Evolutionary conservation across 2,113 vertebrate species (phyloP), one percentile per base, ranked within the genome.

Genomic region (Salvelinus sp.): DNA sequence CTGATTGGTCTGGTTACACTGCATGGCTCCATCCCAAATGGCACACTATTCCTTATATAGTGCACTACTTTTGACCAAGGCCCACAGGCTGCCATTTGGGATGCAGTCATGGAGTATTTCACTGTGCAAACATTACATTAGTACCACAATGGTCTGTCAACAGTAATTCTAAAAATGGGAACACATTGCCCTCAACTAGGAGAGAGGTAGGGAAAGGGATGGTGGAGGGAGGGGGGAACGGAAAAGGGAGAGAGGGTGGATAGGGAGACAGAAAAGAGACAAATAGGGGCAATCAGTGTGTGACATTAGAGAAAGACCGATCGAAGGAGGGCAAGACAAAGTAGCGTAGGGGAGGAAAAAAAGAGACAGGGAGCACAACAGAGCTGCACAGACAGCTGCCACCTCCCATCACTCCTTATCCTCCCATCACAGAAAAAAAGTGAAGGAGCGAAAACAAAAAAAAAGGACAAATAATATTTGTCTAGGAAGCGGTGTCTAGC

Each of bases 381-480:
- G 76, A 81, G 62, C 9, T 44, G 38, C 38, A 28, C 67, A 79
- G 80, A 22, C 14, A 58, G 57, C 25, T 22, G 67, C 3, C 12
- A 23, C 2, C 16, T 54, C 16, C 16, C 50, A 54, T 54, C 50
- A 4, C 50, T 50, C 2, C 48, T 54, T 18, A 54, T 54, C 50
- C 12, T 54, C 16, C 16, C 12, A 54, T 14, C 4, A 54, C 50
- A 14, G 50, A 4, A 54, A 18, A 38, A 54, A 9, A 54, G 6
- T 3, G 13, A 71, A 14, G 5, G 14, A 23, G 12, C 1, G 5
- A 71, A n/a, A 72, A 6, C 33, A 60, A 72, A 75, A 78, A 69
- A 69, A 74, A 80, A 58, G 20, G 71, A 79, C 79, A 72, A 64
- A 84, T 79, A 82, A 79, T 75, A 76, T 65, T 78, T 63, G 69